phyloP scores from a whole-genome alignment of 2,888 invertebrate genomes.

The Endotricha flammealis region DNA sequence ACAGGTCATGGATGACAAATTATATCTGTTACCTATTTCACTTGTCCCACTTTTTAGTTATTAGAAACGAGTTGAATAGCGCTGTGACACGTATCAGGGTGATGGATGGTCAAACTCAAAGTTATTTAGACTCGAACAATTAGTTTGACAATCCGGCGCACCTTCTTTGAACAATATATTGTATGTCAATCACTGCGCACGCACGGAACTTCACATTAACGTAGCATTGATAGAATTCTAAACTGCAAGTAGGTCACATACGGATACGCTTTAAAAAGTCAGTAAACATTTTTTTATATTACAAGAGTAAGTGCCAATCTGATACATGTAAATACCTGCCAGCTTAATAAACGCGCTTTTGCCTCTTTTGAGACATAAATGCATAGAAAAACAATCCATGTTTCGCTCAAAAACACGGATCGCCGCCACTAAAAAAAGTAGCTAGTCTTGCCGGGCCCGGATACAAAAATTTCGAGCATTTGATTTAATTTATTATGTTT shows the following conservation, averaged over 20 bases:
- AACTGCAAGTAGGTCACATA: not conserved
- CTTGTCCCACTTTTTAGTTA: conserved; percentile 54
- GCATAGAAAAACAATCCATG: too few relatives aligned
- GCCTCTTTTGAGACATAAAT: too few relatives aligned
- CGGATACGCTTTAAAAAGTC: too few relatives aligned
- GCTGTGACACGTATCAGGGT: conserved; percentile 44
- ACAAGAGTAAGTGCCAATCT: too few relatives aligned
- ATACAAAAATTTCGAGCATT: too few relatives aligned
- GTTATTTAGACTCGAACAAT: conserved; percentile 60
- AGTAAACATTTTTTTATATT: too few relatives aligned
- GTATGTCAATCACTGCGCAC: conserved; percentile 61
- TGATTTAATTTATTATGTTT: too few relatives aligned
- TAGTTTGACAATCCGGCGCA: conserved; percentile 57
- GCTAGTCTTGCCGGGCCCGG: too few relatives aligned
- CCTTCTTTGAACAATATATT: conserved; percentile 65
- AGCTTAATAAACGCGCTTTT: too few relatives aligned
- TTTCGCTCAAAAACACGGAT: too few relatives aligned
- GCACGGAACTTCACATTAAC: conserved; percentile 50
- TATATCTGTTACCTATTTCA: conserved; percentile 35
- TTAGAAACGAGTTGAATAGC: conserved; percentile 49
- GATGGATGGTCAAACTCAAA: conserved; percentile 56
- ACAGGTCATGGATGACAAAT: conserved; percentile 48
- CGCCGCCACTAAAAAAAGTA: too few relatives aligned
- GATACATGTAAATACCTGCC: too few relatives aligned
- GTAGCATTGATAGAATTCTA: conserved; percentile 14